Conservation (phyloP, 1,140 invertebrate species). For the Spodoptera litura region DNA sequence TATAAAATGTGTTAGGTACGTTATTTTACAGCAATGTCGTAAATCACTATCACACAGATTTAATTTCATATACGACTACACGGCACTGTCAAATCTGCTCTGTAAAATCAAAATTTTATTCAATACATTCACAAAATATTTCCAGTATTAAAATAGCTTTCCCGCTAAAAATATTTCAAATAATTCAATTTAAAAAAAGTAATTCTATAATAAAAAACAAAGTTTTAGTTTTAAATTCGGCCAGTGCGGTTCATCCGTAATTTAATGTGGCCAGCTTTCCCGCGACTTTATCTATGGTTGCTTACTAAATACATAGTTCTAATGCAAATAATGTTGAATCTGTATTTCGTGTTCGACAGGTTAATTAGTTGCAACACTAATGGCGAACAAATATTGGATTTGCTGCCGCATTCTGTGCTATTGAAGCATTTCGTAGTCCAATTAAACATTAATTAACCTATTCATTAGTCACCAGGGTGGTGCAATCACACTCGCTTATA, state of each 20-base stretch:
- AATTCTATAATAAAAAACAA: background rate
- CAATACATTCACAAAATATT: background rate
- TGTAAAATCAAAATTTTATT: background rate
- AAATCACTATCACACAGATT: too few species aligned
- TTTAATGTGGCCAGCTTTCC: constrained; percentile 3
- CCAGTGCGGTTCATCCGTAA: constrained; percentile 5
- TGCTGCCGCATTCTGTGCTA: constrained; percentile 36
- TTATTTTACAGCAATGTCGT: too few species aligned
- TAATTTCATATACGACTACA: too few species aligned
- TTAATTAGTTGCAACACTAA: constrained; percentile 42
- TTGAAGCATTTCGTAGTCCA: constrained; percentile 37
- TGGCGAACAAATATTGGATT: constrained; percentile 46
- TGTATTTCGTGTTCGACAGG: constrained; percentile 37
- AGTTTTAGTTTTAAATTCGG: constrained; percentile 1
- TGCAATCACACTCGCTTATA: constrained; percentile 17
- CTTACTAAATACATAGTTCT: constrained; percentile 9
- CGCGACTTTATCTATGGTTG: constrained; percentile 7
- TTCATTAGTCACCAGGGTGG: constrained; percentile 18
- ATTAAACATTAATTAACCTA: constrained; percentile 42
- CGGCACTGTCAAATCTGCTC: background rate
- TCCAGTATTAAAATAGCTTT: background rate
- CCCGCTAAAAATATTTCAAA: constrained; percentile 15
- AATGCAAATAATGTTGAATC: constrained; percentile 19
- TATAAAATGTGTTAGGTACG: too few species aligned
- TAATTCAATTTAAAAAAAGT: constrained; percentile 1